A percentile compares a stretch with the other conserved stretches of the same genome.
These are phyloP conservation scores for Drosophila miranda DNA, from an alignment of 1,140 invertebrate genomes.

Conservation along the genomic window DNA sequence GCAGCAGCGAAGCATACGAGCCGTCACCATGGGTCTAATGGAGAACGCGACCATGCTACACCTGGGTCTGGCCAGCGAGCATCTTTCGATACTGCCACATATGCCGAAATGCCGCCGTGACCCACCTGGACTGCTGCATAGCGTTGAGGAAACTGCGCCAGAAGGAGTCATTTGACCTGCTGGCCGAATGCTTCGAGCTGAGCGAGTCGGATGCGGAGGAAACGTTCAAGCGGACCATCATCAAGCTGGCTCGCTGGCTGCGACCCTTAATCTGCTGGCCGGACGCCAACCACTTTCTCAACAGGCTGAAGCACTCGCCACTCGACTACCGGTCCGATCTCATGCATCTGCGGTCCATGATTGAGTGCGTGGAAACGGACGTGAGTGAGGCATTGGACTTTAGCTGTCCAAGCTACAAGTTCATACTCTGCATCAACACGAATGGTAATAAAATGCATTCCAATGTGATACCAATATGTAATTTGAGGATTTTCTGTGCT, in stretches of 20 bases:
- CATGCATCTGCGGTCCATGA: conserved; percentile 73
- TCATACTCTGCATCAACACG: conserved; percentile 71
- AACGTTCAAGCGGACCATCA: conserved; percentile 59
- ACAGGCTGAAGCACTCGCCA: conserved; percentile 71
- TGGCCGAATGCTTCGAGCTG: conserved; percentile 72
- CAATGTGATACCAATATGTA: not conserved
- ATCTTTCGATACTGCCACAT: conserved; percentile 60
- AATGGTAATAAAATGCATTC: conserved; percentile 49
- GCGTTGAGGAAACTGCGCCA: conserved; percentile 71
- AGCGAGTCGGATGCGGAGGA: conserved; percentile 63
- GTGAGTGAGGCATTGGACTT: conserved; percentile 46
- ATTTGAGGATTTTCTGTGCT: not conserved
- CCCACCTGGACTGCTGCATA: conserved; percentile 73
- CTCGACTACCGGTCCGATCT: conserved; percentile 65
- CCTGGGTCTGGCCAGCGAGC: conserved; percentile 51
- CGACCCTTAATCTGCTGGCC: conserved; percentile 72
- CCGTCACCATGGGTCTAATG: conserved; percentile 60
- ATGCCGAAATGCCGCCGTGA: conserved; percentile 57
- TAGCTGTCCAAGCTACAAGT: conserved; percentile 71
- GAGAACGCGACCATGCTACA: conserved; percentile 64
- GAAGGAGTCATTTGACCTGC: conserved; percentile 69
- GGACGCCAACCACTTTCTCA: conserved; percentile 64
- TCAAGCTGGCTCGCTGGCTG: conserved; percentile 62
- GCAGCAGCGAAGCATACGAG: conserved; percentile 64
- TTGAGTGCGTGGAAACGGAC: conserved; percentile 79